Conservation (phyloP, 2,888 invertebrate species). For the Nematopogon swammerdamellus region DNA sequence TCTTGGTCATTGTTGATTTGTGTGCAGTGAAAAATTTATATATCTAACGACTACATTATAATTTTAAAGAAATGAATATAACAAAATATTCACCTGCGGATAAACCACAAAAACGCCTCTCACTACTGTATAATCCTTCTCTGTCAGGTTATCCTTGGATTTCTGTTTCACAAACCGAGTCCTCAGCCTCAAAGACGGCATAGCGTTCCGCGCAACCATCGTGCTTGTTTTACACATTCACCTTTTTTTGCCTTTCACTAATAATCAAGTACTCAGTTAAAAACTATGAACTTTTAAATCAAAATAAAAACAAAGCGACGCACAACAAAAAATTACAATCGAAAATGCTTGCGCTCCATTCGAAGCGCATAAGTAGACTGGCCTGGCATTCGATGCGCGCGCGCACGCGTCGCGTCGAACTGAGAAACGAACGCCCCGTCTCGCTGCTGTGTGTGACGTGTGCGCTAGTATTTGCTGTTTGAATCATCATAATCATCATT, state of each 20-base stretch:
- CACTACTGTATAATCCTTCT: neutral
- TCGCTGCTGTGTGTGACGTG: neutral
- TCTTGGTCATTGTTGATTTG: no score
- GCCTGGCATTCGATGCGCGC: neutral
- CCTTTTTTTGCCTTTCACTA: no score
- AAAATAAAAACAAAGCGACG: no score
- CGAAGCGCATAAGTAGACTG: neutral
- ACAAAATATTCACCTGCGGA: neutral
- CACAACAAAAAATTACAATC: neutral
- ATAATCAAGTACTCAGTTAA: no score
- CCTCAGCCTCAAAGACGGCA: neutral
- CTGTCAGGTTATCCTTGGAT: neutral
- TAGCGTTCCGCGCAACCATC: neutral
- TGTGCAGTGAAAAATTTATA: no score
- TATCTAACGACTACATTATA: no score
- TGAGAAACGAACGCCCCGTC: neutral
- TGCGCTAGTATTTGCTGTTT: neutral
- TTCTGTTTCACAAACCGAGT: neutral
- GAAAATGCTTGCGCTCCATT: neutral
- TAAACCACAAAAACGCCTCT: neutral
- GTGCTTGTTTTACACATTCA: no score
- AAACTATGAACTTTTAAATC: no score
- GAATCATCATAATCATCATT: neutral
- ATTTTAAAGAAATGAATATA: no score
- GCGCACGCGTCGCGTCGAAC: neutral